Evolutionary conservation across 2,113 vertebrate species (phyloP).

Genomic region (Oryzias celebensis): DNA sequence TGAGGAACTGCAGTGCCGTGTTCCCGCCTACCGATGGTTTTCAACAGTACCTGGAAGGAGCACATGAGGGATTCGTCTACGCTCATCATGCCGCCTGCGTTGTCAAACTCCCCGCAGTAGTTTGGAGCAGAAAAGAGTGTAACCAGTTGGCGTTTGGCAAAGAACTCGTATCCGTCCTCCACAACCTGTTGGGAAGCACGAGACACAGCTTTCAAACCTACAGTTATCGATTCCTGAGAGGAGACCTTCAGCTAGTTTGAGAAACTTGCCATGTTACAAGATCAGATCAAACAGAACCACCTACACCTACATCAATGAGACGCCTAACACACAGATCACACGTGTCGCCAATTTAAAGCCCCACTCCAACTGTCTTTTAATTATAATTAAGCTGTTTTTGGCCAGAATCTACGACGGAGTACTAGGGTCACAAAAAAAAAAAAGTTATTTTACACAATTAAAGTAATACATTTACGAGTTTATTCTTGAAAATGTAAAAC

Average conservation of each 20-base stretch:
- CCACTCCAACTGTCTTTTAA: too few species aligned
- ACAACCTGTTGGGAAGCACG: constrained; percentile 64
- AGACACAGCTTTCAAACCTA: constrained; percentile 40
- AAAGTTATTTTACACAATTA: too few species aligned
- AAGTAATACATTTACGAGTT: too few species aligned
- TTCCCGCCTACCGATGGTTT: background rate
- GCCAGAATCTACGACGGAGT: too few species aligned
- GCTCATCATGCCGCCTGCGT: constrained; percentile 96
- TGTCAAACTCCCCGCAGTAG: constrained; percentile 96
- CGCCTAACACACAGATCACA: constrained; percentile 3
- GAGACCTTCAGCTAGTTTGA: constrained; percentile 26
- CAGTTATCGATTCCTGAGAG: constrained; percentile 43
- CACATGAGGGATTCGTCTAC: constrained; percentile 97
- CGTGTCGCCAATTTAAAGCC: background rate
- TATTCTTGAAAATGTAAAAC: too few species aligned
- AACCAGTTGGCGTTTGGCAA: constrained; percentile 78
- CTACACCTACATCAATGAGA: constrained; percentile 40
- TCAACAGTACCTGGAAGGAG: constrained; percentile 87
- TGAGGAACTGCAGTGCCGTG: background rate
- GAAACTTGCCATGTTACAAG: background rate
- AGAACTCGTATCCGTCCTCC: constrained; percentile 77
- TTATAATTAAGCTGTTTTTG: too few species aligned
- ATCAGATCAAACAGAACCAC: constrained; percentile 25
- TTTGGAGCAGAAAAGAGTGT: constrained; percentile 79
- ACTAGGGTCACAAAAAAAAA: too few species aligned